Percentiles rank a stretch among this genome's conserved stretches.
phyloP scores from a whole-genome alignment of 2,113 vertebrate species.

The Gymnocephalus cernua region DNA sequence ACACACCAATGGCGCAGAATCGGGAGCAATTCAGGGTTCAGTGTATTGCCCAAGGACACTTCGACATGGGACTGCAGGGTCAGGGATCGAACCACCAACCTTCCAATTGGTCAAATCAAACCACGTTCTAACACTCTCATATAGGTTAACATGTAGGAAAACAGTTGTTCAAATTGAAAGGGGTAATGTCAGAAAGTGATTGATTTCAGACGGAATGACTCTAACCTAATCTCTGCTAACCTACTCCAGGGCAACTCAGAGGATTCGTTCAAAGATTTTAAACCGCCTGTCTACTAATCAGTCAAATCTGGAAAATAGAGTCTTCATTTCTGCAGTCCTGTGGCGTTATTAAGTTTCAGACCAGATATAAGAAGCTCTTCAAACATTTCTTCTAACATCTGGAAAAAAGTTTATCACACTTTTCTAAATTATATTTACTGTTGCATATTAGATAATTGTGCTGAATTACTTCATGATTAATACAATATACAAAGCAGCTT shows the following conservation, averaged over 20 bases:
- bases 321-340: background rate
- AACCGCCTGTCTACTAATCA: background rate
- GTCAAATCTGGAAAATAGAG: background rate
- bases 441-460: background rate
- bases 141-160: background rate
- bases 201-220: background rate
- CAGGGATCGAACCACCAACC: too few species aligned
- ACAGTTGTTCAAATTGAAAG: background rate
- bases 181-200: background rate
- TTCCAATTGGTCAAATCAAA: background rate
- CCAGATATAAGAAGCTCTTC: background rate
- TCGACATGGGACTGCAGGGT: too few species aligned
- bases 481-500: background rate
- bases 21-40: too few species aligned
- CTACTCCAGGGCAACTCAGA: background rate
- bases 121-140: background rate
- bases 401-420: too few species aligned
- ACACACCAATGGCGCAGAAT: too few species aligned
- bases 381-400: background rate
- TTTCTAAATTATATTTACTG: background rate
- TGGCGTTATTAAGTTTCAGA: background rate
- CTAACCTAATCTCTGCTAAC: background rate
- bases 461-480: background rate
- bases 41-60: too few species aligned
- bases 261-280: background rate